Base-by-base conservation (phyloP, 2,797 vertebrate species). In the Melanotaenia trifasciata region DNA sequence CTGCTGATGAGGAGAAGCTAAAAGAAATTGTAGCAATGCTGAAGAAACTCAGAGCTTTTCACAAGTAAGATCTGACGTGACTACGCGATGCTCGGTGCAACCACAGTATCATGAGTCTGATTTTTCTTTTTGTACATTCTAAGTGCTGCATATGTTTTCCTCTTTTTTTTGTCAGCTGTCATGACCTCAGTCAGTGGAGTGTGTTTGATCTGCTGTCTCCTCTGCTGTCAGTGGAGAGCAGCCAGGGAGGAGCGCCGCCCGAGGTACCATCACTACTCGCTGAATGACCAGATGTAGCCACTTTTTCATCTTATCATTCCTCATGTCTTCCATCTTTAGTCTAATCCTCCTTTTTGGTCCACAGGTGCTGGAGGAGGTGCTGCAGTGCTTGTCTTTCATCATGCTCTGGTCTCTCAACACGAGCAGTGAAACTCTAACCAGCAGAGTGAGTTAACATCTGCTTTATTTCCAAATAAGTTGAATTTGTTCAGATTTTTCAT, bases 361-460 rank as follows among this genome's bases (percentile, higher is more conserved):
- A 50, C 87, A 98, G 97, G 83, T 96, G 64, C 87, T 95, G 63
- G 86, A 92, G 72, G 95, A 96, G 60, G 94, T 94, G 60, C 91
- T 98, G 78, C 94, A 94, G 78, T 96, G 96, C 86, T 89, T 92
- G 7, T 96, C 93, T 81, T 96, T 92, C 90, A 93, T 92, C 83
- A 76, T 96, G 68, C 87, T 98, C 43, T 98, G 97, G 97, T 95
- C 95, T 16, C 91, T 97, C 70, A 91, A 86, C 89, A 93, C 78
- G 3, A 93, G 94, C 18, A 79, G 85, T 0, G 94, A 96, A 61
- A 90, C 78, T 11, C 57, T 90, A 3, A 91, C 90, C 73, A 90
- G 94, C 76, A 96, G 95, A 93, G 97, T 98, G 90, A 88, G 95
- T 84, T 13, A 40, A 24, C 58, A 35, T 22, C 58, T 1, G 0